Conservation (phyloP, 2,888 invertebrate genomes). For the Zaprionus lineosus region DNA sequence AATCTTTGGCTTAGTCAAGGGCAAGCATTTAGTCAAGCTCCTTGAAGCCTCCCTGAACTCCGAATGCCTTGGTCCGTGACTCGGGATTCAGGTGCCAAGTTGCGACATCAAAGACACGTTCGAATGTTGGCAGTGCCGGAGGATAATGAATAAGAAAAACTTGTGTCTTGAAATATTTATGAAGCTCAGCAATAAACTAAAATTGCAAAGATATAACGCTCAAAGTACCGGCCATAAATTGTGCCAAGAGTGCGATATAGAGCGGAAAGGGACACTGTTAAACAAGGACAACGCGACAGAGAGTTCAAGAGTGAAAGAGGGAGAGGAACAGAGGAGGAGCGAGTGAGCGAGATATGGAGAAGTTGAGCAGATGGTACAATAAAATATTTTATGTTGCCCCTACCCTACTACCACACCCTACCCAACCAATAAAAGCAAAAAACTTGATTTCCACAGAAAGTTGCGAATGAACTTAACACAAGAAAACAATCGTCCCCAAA, state of each 20-base stretch:
- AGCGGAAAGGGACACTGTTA: neutral
- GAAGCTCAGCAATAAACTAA: slow-evolving; percentile 57
- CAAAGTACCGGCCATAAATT: slow-evolving; percentile 65
- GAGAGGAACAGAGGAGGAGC: slow-evolving; percentile 3
- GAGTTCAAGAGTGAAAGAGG: slow-evolving; percentile 2
- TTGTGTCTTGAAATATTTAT: slow-evolving; percentile 61
- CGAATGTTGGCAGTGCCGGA: too few relatives aligned
- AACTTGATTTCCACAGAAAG: slow-evolving; percentile 67
- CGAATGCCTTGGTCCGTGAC: too few relatives aligned
- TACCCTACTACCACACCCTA: too few relatives aligned
- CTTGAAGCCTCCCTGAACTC: too few relatives aligned
- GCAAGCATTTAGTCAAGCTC: too few relatives aligned
- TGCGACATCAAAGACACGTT: slow-evolving; percentile 24
- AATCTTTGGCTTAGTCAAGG: too few relatives aligned
- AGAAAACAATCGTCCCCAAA: slow-evolving; percentile 10
- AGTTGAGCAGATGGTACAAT: slow-evolving; percentile 53
- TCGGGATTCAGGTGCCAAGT: slow-evolving; percentile 22
- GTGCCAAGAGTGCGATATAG: slow-evolving; percentile 12
- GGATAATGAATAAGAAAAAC: slow-evolving; percentile 49
- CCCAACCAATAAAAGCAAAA: slow-evolving; percentile 69
- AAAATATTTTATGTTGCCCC: slow-evolving; percentile 62
- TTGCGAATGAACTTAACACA: slow-evolving; percentile 36
- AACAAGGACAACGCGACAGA: neutral
- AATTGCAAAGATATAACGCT: slow-evolving; percentile 58
- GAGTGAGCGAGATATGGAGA: slow-evolving; percentile 31